Evolutionary conservation across 2,113 vertebrate species (phyloP).

Genomic region (Nibea albiflora): DNA sequence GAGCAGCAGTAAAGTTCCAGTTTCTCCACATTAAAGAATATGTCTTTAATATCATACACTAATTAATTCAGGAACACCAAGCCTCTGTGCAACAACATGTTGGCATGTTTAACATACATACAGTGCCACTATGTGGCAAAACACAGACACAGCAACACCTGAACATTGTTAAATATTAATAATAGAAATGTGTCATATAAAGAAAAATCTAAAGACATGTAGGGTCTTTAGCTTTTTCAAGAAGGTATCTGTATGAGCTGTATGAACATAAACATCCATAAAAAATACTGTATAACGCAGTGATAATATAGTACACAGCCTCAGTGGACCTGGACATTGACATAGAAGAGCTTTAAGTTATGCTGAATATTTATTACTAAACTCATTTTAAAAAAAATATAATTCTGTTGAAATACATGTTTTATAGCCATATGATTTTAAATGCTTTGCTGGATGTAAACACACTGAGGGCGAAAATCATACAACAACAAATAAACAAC

Average conservation of each 20-base stretch:
- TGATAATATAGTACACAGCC: not conserved
- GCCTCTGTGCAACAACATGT: conserved; percentile 11
- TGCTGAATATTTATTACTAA: not conserved
- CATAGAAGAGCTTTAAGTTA: not conserved
- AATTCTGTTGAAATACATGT: not conserved
- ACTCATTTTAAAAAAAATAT: not conserved
- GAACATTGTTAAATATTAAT: not conserved
- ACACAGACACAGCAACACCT: conserved; percentile 53
- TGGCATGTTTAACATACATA: conserved; percentile 30
- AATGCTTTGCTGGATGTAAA: not conserved
- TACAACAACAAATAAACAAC: not conserved
- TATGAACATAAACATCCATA: not conserved
- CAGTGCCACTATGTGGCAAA: conserved; percentile 73
- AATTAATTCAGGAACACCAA: not conserved
- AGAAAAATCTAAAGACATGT: not conserved
- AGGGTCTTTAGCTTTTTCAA: not conserved
- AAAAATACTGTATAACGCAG: not conserved
- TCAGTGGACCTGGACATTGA: not conserved
- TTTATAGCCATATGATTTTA: not conserved
- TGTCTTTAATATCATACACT: not conserved
- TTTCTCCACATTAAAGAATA: not conserved
- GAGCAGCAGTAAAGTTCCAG: not conserved
- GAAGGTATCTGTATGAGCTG: not conserved
- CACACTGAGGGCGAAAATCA: not conserved
- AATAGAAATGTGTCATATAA: not conserved